phyloP scores from a whole-genome alignment of 1,140 invertebrate genomes.

The Luehdorfia chinensis region DNA sequence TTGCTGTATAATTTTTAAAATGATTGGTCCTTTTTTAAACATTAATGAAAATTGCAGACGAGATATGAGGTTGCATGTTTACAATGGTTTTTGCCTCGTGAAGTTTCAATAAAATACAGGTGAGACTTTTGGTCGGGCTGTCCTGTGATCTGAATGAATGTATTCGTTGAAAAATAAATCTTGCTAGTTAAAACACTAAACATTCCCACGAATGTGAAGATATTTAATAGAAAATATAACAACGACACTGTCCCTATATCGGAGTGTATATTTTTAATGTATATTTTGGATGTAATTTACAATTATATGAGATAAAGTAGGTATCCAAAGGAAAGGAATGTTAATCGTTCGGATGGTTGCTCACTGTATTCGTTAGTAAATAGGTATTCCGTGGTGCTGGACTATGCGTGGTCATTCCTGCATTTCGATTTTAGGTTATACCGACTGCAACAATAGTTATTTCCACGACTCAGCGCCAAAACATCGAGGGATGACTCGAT shows the following conservation, averaged over 20 bases:
- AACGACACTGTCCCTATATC: conserved; percentile 42
- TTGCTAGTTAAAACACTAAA: conserved; percentile 1
- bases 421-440: conserved; percentile 39
- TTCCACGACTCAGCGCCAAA: conserved; percentile 43
- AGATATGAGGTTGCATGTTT: too few species aligned
- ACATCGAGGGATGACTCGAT: conserved; percentile 33
- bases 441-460: conserved; percentile 65
- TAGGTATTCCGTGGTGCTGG: conserved; percentile 66
- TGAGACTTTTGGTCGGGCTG: too few species aligned
- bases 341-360: conserved; percentile 65
- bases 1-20: too few species aligned
- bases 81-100: too few species aligned
- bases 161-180: background rate
- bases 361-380: conserved; percentile 66
- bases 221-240: conserved; percentile 29
- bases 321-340: conserved; percentile 43
- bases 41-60: too few species aligned
- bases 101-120: too few species aligned
- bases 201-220: conserved; percentile 2
- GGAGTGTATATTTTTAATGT: conserved; percentile 58
- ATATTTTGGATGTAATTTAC: conserved; percentile 75
- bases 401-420: conserved; percentile 36
- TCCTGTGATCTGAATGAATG: background rate
- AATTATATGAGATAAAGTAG: conserved; percentile 34
- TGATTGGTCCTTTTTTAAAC: too few species aligned